Base-by-base conservation (phyloP, 2,888 invertebrate genomes). In the Podabrus alpinus region DNA sequence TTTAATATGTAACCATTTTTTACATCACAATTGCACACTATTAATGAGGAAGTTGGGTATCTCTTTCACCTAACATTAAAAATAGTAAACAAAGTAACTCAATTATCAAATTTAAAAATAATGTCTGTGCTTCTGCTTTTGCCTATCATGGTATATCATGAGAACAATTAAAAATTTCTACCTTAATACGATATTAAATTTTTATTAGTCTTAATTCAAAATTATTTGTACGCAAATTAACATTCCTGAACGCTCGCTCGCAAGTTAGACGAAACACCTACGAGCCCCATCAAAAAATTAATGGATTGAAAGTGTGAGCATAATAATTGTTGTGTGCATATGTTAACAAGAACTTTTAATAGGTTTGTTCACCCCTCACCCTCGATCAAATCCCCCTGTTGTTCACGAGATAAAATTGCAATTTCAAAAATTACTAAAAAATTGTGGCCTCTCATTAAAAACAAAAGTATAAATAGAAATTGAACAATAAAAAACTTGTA, bases 11-110 rank as follows among this genome's bases (percentile, higher is more conserved):
- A 61, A 70, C 19, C 21, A 15, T n/a, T 73, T 71, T 74, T 74
- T 74, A 59, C 59, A 66, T 68, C 45, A 67, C 16, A 61, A 74
- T 62, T 19, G 62, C 29, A 19, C 62, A 9, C 24, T 10, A 17
- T 69, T 75, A 75, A 75, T 75, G 69, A 75, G 75, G 75, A 75
- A 66, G 62, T 69, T 21, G 25, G 24, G 21, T 64, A 21, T 64
- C 62, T 64, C 21, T 64, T 45, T 45, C 45, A 45, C 45, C 45
- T 45, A 45, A 45, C n/a, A 45, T 45, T 45, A 45, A 45, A 45
- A 45, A 45, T 45, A 45, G 45, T 45, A 45, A 45, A 45, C 45
- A 45, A 45, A n/a, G 45, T 45, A 45, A 45, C 2, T 45, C n/a
- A 45, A 45, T 45, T n/a, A 45, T 45, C 45, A n/a, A n/a, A 21